Base-by-base conservation (phyloP, 2,888 invertebrate species). In the Isoperla grammatica region DNA sequence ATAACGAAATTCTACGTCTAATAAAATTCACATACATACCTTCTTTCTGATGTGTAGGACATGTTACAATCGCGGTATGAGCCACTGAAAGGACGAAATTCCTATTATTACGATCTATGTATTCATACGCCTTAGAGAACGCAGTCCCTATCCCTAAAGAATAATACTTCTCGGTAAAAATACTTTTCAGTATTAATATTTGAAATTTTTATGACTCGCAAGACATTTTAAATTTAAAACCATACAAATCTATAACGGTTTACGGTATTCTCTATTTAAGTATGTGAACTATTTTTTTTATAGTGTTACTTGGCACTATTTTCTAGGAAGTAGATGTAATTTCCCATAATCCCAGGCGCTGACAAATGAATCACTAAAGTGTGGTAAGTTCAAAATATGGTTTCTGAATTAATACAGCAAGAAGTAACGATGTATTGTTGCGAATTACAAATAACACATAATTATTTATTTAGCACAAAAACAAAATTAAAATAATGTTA, bases 21-120 rank as follows among this genome's bases (percentile, higher is more conserved):
- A 29, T 29, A 29, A 67, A 64, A 63, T 67, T 65, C 68, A 67
- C 69, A 69, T 74, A 82, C 85, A 87, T 85, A 87, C 88, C 87
- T 86, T 83, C 86, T 82, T 79, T 88, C 88, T 77, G 83, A 79
- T 76, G 84, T 81, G 83, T 82, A 85, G 79, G 88, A 88, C 88
- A 88, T 88, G 85, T 85, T 88, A 82, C 81, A 84, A 83, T 84
- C 82, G 81, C 82, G 81, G 82, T 67, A 83, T 79, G 83, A 81
- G 81, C 81, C 83, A 83, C 83, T 83, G 84, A 86, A 87, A 87
- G 83, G 79, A 56, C 46, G 55, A 50, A 56, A 19, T 53, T 37
- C 54, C 46, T 19, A 23, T 46, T 39, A 19, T 23, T 43, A 29
- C 48, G 46, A 23, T 8, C 29, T 17, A 57, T 35, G 61, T 63